Evolutionary conservation across 2,113 vertebrate genomes (phyloP).

Genomic region (Macroglossus sobrinus): DNA sequence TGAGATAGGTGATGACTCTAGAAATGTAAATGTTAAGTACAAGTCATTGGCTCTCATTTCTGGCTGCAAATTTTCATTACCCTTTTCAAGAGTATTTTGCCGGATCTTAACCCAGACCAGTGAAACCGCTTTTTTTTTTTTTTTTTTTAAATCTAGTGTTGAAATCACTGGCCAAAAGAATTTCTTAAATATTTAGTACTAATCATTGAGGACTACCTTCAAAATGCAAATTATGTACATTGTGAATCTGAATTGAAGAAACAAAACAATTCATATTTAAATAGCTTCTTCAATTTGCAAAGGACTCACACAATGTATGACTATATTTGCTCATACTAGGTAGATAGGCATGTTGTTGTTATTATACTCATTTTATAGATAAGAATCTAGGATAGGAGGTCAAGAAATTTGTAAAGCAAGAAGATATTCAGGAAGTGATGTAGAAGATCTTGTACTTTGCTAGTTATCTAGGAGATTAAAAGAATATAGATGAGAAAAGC

Average conservation of each 20-base stretch:
- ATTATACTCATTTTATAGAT: neutral
- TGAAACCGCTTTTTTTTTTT: neutral
- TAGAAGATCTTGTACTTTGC: neutral
- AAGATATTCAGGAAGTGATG: neutral
- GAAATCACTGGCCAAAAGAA: neutral
- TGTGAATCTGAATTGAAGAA: neutral
- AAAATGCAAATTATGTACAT: constrained; percentile 12
- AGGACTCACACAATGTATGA: neutral
- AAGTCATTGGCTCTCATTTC: neutral
- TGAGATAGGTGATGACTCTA: neutral
- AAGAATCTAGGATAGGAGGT: neutral
- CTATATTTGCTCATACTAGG: neutral
- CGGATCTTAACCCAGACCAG: neutral
- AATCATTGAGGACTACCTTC: constrained; percentile 10
- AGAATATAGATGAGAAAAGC: neutral
- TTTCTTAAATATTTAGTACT: constrained; percentile 46
- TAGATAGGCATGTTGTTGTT: neutral
- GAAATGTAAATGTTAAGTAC: neutral
- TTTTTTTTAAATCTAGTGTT: neutral
- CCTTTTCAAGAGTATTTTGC: neutral
- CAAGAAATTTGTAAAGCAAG: neutral
- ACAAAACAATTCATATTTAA: neutral
- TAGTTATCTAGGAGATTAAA: neutral
- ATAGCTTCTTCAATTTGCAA: neutral
- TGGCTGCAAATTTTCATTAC: neutral